Evolutionary conservation across 2,888 invertebrate genomes (phyloP).

Genomic region (Actias luna): DNA sequence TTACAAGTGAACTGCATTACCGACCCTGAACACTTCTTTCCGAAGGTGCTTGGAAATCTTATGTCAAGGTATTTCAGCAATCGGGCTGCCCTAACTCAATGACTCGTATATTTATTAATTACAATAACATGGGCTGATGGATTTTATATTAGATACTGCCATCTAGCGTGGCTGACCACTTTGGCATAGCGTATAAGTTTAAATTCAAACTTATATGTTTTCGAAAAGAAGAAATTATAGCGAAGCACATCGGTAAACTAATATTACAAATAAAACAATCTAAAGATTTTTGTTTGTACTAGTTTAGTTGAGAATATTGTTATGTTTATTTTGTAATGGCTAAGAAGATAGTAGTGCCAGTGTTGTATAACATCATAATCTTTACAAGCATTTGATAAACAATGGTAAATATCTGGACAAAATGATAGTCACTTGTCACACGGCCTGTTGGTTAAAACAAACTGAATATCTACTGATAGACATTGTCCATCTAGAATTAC

Average conservation of each 20-base stretch:
- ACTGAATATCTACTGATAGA: constrained; percentile 33
- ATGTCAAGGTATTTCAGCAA: too few relatives aligned
- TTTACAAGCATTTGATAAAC: constrained; percentile 36
- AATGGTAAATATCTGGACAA: constrained; percentile 35
- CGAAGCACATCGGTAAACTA: not conserved
- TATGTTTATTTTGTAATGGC: constrained; percentile 26
- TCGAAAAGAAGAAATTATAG: not conserved
- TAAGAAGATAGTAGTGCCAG: constrained; percentile 26
- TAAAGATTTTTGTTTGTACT: not conserved
- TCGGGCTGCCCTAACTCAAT: too few relatives aligned
- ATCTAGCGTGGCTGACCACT: not conserved
- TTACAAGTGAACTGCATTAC: too few relatives aligned
- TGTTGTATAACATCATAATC: constrained; percentile 34
- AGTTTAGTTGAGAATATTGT: not conserved
- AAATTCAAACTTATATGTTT: not conserved
- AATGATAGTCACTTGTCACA: constrained; percentile 32
- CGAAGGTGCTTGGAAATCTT: too few relatives aligned
- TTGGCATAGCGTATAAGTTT: not conserved
- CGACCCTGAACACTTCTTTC: too few relatives aligned
- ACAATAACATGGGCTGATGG: too few relatives aligned
- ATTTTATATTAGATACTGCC: too few relatives aligned
- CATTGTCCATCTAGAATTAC: constrained; percentile 36
- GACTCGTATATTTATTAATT: too few relatives aligned
- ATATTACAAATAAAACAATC: too few relatives aligned
- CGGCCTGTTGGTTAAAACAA: constrained; percentile 26